Conservation (phyloP, 2,113 vertebrate genomes). For the Sylvietta virens region DNA sequence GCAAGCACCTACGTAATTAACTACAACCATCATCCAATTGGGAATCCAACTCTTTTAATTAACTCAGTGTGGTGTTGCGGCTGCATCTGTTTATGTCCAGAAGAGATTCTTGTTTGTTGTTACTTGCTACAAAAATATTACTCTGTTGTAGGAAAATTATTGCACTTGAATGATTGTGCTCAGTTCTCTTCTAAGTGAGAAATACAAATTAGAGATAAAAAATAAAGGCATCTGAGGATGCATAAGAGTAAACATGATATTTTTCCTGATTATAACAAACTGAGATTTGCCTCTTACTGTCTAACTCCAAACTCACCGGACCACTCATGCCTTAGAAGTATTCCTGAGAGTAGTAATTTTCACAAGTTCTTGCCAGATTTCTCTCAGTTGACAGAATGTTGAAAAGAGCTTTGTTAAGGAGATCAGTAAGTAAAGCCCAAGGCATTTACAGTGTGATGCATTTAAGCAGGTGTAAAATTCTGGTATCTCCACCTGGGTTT, state of each 20-base stretch:
- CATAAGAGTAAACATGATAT: neutral
- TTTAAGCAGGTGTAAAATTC: neutral
- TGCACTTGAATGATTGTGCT: neutral
- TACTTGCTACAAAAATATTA: neutral
- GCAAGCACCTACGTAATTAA: constrained; percentile 4
- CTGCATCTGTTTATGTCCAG: neutral
- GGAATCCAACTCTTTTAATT: neutral
- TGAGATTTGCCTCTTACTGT: neutral
- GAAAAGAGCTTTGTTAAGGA: neutral
- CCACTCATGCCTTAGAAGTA: neutral
- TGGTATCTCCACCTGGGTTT: neutral
- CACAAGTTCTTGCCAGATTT: neutral
- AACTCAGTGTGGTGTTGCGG: neutral
- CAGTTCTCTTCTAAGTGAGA: neutral
- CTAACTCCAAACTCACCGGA: neutral
- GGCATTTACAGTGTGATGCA: neutral
- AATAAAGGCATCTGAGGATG: neutral
- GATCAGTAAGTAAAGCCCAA: neutral
- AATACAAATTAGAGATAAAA: neutral
- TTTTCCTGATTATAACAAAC: neutral
- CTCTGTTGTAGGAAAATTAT: neutral
- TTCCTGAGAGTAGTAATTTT: neutral
- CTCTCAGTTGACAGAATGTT: neutral
- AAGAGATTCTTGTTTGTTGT: neutral
- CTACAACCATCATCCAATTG: neutral